phyloP scores from a whole-genome alignment of 2,113 vertebrate species.

The Cyphotilapia sp. region DNA sequence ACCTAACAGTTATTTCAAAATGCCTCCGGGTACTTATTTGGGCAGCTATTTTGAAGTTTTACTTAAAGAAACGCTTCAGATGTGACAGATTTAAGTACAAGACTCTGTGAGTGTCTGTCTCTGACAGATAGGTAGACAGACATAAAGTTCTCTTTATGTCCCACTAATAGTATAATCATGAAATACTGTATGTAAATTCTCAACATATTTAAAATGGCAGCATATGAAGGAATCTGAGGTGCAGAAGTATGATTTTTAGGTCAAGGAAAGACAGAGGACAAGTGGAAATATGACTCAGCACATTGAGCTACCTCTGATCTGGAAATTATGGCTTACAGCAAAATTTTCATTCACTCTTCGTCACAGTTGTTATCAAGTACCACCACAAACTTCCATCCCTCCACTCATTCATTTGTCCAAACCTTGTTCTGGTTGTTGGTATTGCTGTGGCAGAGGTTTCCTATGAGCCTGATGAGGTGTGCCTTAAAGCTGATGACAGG shows the following conservation, averaged over 20 bases:
- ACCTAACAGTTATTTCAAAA: neutral
- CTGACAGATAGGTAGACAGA: neutral
- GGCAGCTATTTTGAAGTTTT: neutral
- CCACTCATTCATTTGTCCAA: neutral
- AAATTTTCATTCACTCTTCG: neutral
- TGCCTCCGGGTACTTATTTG: rapidly evolving
- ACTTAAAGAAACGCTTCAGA: neutral
- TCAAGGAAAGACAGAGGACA: neutral
- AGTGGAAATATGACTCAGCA: neutral
- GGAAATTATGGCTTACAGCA: neutral
- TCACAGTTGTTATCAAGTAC: neutral
- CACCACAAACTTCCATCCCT: neutral
- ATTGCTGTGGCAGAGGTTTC: slow-evolving; percentile 87
- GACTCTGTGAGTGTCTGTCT: neutral
- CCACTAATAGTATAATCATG: neutral
- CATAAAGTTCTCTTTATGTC: neutral
- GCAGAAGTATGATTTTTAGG: neutral
- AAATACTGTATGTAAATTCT: neutral
- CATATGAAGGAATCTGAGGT: neutral
- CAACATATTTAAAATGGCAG: neutral
- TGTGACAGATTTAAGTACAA: neutral
- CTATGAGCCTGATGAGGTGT: slow-evolving; percentile 91
- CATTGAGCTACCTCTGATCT: neutral
- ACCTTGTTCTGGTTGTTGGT: slow-evolving; percentile 90
- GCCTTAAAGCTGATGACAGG: slow-evolving; percentile 83